Evolutionary conservation across 2,888 invertebrate genomes (phyloP).

Genomic region (Cataglyphis rosenhaueri): DNA sequence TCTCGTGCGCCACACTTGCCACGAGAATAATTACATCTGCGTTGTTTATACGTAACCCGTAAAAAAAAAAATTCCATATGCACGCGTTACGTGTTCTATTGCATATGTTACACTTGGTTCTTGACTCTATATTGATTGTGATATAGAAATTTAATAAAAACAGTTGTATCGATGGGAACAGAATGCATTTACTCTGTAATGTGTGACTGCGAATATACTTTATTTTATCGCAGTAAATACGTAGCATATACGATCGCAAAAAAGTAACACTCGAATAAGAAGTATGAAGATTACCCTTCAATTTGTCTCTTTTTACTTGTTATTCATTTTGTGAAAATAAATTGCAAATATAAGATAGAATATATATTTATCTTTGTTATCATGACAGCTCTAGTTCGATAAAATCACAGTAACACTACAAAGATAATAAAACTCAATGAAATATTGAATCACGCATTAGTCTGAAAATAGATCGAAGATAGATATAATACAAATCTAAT

Average conservation of each 20-base stretch:
- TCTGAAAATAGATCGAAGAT: conserved; percentile 11
- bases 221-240: neutral
- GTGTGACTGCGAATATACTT: neutral
- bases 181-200: neutral
- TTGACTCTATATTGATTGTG: neutral
- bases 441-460: conserved; percentile 2
- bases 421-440: neutral
- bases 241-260: neutral
- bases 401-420: neutral
- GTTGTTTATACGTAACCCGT: conserved; percentile 30
- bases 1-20: neutral
- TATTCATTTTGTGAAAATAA: neutral
- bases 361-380: no score
- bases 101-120: conserved; percentile 2
- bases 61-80: conserved; percentile 28
- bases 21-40: conserved; percentile 36
- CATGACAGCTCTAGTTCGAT: neutral
- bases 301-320: neutral
- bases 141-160: neutral
- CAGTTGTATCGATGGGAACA: neutral
- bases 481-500: conserved; percentile 7
- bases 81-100: neutral
- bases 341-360: neutral
- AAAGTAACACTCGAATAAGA: neutral
- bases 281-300: neutral